Conservation (phyloP, 1,140 invertebrate genomes). For the Adoxophyes honmai region DNA sequence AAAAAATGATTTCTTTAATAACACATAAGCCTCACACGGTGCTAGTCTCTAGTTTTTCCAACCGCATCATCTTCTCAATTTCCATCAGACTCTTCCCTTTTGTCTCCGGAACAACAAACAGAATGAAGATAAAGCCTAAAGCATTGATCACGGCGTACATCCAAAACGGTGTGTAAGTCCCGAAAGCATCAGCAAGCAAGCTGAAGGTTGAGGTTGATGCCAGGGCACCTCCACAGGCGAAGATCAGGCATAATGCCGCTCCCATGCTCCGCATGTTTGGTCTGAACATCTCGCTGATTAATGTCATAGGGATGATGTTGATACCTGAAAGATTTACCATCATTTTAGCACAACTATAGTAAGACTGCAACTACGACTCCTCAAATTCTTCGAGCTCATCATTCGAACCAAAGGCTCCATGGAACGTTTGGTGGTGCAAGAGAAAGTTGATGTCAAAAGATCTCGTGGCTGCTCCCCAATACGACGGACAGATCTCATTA, state of each 20-base stretch:
- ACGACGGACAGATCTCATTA: no score
- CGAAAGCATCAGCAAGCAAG: constrained; percentile 78
- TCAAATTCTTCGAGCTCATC: no score
- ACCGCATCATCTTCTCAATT: constrained; percentile 81
- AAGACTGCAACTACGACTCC: no score
- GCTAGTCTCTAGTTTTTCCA: not conserved
- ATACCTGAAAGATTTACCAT: constrained; percentile 78
- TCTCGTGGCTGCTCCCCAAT: no score
- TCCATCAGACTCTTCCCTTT: constrained; percentile 86
- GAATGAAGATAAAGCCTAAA: constrained; percentile 79
- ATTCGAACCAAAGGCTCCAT: no score
- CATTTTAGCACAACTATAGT: no score
- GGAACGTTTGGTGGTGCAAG: no score
- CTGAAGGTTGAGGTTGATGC: constrained; percentile 84
- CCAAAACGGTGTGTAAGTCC: constrained; percentile 85
- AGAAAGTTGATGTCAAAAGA: no score
- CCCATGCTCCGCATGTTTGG: constrained; percentile 83
- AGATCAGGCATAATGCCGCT: constrained; percentile 79
- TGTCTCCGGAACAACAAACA: constrained; percentile 86
- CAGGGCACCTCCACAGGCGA: constrained; percentile 86
- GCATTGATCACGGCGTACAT: constrained; percentile 84
- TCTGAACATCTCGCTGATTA: constrained; percentile 82
- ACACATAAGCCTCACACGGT: no score
- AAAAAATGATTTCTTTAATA: no score
- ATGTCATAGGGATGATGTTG: constrained; percentile 84